Evolutionary conservation across 1,140 invertebrate species (phyloP).

Genomic region (Zaprionus tsacasi): DNA sequence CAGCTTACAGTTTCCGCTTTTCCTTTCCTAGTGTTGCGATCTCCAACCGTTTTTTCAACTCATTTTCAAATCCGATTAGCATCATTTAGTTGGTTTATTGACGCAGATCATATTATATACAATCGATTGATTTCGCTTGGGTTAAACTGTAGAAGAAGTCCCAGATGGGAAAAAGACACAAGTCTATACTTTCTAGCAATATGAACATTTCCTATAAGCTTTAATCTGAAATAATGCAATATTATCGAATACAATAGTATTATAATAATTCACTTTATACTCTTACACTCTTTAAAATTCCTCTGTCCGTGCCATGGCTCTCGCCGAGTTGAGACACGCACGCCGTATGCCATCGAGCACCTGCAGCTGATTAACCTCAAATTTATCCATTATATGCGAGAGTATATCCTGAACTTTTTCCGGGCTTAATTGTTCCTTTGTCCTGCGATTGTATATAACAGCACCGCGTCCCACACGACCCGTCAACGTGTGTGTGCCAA

Average conservation of each 20-base stretch:
- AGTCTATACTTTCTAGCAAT: too few relatives aligned
- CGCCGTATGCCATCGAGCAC: conserved; percentile 1
- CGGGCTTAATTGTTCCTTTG: not conserved
- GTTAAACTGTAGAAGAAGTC: not conserved
- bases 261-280: not conserved
- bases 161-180: too few relatives aligned
- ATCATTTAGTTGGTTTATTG: conserved; percentile 72
- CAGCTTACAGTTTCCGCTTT: not conserved
- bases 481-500: conserved; percentile 23
- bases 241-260: not conserved
- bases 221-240: not conserved
- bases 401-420: conserved; percentile 19
- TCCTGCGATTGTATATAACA: not conserved
- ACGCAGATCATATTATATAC: conserved; percentile 68
- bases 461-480: not conserved
- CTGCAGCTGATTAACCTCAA: not conserved
- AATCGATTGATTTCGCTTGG: conserved; percentile 66
- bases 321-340: not conserved
- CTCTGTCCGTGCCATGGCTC: not conserved
- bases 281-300: too few relatives aligned
- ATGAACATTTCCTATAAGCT: too few relatives aligned
- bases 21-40: not conserved
- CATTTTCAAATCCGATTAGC: conserved; percentile 81
- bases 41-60: conserved; percentile 28
- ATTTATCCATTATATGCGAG: not conserved